Percentiles rank a stretch among this genome's conserved stretches.
Evolutionary conservation across 64 coral and sea anemone species (phyloP).

Genomic region (Stichodactyla helianthus): DNA sequence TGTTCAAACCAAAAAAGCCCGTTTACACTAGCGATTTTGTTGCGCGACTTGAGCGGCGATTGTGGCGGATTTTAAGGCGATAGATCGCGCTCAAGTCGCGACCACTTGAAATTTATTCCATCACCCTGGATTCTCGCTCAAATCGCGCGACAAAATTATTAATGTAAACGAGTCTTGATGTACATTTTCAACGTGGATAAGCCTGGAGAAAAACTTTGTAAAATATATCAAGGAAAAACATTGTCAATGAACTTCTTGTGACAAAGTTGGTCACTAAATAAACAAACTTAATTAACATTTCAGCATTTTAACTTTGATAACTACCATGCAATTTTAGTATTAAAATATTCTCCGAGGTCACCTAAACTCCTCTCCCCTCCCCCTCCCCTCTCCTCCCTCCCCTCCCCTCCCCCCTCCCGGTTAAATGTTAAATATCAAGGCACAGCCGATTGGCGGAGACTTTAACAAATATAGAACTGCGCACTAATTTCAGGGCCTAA

Average conservation of each 20-base stretch:
- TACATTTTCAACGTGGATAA: no score
- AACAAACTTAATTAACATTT: not conserved
- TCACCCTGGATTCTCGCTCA: no score
- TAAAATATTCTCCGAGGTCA: not conserved
- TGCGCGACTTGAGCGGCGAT: no score
- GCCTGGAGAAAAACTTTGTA: not conserved
- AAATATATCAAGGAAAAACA: not conserved
- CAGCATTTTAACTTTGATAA: not conserved
- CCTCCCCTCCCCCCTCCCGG: not conserved
- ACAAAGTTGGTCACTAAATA: not conserved
- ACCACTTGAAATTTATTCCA: no score
- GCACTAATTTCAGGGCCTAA: not conserved
- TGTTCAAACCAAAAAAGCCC: no score
- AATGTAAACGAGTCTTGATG: no score
- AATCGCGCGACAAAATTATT: no score
- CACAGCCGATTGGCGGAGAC: not conserved
- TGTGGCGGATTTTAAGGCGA: no score
- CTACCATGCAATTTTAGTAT: not conserved
- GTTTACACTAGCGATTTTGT: no score
- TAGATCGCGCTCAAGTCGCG: no score
- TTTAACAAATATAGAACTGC: not conserved
- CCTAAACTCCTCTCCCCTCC: not conserved
- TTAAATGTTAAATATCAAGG: not conserved
- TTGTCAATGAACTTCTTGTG: not conserved
- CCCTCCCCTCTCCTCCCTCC: not conserved